A percentile compares a stretch with the other conserved stretches of the same genome.
phyloP scores from a whole-genome alignment of 2,888 invertebrate genomes.

The Drosophila barbarae region DNA sequence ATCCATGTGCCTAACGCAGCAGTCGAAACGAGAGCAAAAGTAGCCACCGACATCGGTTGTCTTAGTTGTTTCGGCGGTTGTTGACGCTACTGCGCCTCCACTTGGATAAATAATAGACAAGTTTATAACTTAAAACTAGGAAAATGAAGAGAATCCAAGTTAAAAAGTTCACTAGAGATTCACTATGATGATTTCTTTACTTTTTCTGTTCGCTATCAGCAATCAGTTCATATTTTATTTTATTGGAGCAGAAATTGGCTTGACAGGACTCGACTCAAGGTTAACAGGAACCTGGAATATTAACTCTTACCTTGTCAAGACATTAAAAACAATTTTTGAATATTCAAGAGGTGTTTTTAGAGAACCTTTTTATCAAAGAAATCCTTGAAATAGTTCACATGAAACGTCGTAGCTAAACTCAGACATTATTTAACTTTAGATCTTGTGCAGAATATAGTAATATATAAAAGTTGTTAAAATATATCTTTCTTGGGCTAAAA shows the following conservation, averaged over 20 bases:
- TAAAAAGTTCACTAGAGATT: too few relatives aligned
- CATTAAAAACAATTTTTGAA: background rate
- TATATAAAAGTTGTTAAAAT: too few relatives aligned
- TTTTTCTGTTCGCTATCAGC: background rate
- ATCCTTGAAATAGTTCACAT: background rate
- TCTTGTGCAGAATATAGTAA: background rate
- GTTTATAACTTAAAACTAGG: too few relatives aligned
- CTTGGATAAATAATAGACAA: background rate
- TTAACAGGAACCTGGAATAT: background rate
- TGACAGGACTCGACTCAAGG: background rate
- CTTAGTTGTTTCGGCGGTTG: constrained; percentile 33
- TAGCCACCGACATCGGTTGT: constrained; percentile 38
- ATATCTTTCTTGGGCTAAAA: too few relatives aligned
- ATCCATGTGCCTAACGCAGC: constrained; percentile 66
- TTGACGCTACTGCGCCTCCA: constrained; percentile 21
- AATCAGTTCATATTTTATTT: background rate
- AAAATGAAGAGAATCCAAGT: too few relatives aligned
- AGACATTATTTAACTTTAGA: too few relatives aligned
- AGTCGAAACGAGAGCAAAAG: constrained; percentile 67
- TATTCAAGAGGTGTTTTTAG: background rate
- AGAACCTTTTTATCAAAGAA: background rate
- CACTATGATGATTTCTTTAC: too few relatives aligned
- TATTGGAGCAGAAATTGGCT: background rate
- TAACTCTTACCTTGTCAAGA: background rate
- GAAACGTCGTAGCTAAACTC: too few relatives aligned